Evolutionary conservation across 2,797 vertebrate genomes (phyloP).

Genomic region (Halcyon chelicuti): DNA sequence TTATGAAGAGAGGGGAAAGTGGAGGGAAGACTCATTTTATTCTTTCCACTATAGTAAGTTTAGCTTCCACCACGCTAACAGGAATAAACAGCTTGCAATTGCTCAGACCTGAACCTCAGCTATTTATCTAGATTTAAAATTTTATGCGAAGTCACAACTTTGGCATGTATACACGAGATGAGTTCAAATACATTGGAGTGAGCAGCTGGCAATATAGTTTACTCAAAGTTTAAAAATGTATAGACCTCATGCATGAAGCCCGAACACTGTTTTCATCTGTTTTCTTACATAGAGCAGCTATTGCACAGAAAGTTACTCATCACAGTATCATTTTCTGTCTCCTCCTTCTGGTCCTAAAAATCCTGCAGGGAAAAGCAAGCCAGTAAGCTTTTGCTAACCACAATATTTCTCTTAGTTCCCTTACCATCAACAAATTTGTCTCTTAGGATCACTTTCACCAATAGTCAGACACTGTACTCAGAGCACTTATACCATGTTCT

Average conservation of each 20-base stretch:
- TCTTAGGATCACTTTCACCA: background rate
- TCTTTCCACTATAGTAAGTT: background rate
- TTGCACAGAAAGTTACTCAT: background rate
- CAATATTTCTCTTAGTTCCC: background rate
- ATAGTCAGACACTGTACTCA: background rate
- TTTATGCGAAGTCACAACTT: background rate
- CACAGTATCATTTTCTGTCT: background rate
- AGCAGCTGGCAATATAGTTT: background rate
- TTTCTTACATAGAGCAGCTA: background rate
- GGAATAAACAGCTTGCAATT: background rate
- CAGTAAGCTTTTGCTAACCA: background rate
- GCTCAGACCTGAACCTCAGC: background rate
- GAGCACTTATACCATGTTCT: background rate
- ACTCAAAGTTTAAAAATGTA: background rate
- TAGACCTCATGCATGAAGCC: background rate
- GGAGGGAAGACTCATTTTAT: background rate
- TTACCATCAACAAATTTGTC: background rate
- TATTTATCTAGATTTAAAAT: background rate
- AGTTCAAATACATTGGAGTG: background rate
- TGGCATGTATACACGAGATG: background rate
- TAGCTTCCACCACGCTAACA: background rate
- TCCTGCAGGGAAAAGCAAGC: background rate
- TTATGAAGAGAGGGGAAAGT: background rate
- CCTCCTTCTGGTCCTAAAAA: background rate
- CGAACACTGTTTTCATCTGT: too few relatives aligned